Conservation (phyloP, 2,888 invertebrate species). For the Erebia aethiops region DNA sequence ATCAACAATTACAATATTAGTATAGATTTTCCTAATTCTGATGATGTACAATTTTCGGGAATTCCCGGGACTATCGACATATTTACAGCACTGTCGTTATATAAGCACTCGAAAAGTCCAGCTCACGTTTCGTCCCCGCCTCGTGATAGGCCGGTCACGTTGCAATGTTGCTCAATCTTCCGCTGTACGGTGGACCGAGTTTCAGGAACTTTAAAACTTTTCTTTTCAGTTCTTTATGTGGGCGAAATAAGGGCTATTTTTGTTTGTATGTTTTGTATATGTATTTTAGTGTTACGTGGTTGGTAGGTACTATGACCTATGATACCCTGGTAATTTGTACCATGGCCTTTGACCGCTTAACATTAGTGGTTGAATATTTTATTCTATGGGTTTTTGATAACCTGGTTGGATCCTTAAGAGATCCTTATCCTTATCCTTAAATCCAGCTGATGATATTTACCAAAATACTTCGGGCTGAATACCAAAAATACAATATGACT, state of each 20-base stretch:
- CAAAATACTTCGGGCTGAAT: no score
- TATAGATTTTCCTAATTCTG: neutral
- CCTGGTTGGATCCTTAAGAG: neutral
- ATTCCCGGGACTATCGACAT: neutral
- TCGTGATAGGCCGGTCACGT: conserved; percentile 34
- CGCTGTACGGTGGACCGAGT: conserved; percentile 8
- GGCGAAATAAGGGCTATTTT: conserved; percentile 11
- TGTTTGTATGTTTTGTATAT: neutral
- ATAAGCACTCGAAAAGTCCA: conserved; percentile 1
- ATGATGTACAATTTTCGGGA: neutral
- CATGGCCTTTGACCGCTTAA: neutral
- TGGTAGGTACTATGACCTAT: neutral
- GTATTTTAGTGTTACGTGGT: neutral
- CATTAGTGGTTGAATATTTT: neutral
- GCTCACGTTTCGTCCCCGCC: conserved; percentile 30
- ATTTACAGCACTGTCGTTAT: neutral
- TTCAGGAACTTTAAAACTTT: conserved; percentile 3
- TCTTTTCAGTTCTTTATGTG: neutral
- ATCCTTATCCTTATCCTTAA: no score
- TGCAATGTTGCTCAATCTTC: conserved; percentile 21
- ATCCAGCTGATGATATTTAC: neutral
- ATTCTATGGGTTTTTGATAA: neutral
- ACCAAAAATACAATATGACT: neutral
- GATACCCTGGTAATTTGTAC: neutral
- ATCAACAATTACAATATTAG: no score